phyloP scores from a whole-genome alignment of 35 echinoderm and acorn worm genomes.

The Lytechinus pictus region DNA sequence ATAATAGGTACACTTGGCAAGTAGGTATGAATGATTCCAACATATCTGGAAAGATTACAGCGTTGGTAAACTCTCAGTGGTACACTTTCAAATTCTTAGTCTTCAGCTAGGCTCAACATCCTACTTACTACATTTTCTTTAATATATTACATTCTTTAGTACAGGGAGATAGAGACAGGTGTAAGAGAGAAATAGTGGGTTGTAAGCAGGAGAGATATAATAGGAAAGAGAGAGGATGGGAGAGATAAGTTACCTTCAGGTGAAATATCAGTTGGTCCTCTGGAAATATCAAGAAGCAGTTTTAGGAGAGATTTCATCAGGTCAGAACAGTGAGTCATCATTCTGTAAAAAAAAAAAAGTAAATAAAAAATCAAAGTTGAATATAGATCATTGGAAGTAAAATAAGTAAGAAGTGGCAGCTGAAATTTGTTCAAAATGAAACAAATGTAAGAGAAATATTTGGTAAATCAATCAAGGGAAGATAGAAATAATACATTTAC shows the following conservation, averaged over 20 bases:
- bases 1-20: no score
- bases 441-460: no score
- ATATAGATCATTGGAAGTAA: no score
- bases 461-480: no score
- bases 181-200: no score
- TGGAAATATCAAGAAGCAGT: slow-evolving; percentile 46
- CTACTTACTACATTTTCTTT: neutral
- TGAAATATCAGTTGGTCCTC: neutral
- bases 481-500: no score
- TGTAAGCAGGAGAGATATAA: no score
- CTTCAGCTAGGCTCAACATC: neutral
- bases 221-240: no score
- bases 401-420: no score
- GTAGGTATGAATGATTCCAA: no score
- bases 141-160: neutral
- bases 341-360: slow-evolving; percentile 33
- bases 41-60: no score
- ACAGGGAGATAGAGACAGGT: neutral
- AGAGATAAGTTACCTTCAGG: neutral
- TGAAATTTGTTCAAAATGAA: no score
- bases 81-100: neutral
- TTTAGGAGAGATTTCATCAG: slow-evolving; percentile 57
- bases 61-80: neutral
- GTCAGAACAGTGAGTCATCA: slow-evolving; percentile 45
- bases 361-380: neutral